phyloP scores from a whole-genome alignment of 2,113 vertebrate genomes.

The Eubucco bourcierii region DNA sequence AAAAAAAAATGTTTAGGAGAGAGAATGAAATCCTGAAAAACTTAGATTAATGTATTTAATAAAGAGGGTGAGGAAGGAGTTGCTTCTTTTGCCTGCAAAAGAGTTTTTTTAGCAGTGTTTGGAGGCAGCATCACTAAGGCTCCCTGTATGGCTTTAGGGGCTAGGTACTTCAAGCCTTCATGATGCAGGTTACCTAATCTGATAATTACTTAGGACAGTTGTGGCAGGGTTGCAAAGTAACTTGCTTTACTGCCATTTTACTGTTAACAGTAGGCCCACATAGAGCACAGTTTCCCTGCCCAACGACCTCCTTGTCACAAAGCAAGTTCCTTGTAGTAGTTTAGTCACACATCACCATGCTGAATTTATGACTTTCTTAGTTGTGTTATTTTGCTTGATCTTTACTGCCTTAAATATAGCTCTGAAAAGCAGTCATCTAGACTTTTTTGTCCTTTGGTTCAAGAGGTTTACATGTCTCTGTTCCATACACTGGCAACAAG shows the following conservation, averaged over 20 bases:
- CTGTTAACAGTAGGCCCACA: not conserved
- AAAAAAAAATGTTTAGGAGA: not conserved
- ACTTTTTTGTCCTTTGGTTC: not conserved
- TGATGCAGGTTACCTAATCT: not conserved
- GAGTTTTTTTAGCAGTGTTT: not conserved
- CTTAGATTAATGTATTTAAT: not conserved
- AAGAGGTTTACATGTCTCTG: rapidly evolving
- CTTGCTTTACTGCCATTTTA: not conserved
- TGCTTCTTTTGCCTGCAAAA: not conserved
- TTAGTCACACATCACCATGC: not conserved
- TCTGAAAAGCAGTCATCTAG: not conserved
- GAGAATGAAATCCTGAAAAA: not conserved
- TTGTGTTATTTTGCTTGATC: not conserved
- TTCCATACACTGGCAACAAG: not conserved
- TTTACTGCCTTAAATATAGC: not conserved
- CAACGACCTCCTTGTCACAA: not conserved
- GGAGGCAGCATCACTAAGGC: not conserved
- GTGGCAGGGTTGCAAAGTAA: not conserved
- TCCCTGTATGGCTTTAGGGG: not conserved
- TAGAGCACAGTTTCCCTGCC: not conserved
- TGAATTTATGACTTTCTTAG: not conserved
- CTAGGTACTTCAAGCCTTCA: not conserved
- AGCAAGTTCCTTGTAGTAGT: not conserved
- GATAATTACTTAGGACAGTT: not conserved
- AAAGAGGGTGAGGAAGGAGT: not conserved